Conservation (phyloP, 1,140 invertebrate genomes). For the Magallana ariakensis region DNA sequence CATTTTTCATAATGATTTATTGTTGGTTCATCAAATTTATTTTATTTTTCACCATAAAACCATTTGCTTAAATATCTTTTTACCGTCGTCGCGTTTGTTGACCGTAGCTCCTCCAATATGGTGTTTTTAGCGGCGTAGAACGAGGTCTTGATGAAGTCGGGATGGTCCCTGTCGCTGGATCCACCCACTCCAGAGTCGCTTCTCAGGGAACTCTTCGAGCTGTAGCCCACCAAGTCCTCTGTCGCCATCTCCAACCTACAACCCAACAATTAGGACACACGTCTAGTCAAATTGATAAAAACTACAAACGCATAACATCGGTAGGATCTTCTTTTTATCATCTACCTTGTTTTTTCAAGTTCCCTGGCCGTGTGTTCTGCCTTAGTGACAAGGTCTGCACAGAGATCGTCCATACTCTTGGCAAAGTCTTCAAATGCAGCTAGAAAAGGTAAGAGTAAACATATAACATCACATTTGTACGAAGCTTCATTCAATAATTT, state of each 20-base stretch:
- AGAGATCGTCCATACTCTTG: slow-evolving; percentile 45
- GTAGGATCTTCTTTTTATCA: neutral
- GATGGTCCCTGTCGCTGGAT: slow-evolving; percentile 27
- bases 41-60: no score
- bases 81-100: neutral
- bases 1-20: no score
- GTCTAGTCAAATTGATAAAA: neutral
- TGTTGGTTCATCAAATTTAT: no score
- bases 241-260: slow-evolving; percentile 50
- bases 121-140: slow-evolving; percentile 53
- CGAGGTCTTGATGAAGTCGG: slow-evolving; percentile 43
- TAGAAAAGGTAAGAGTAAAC: slow-evolving; percentile 14
- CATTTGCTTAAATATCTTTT: neutral
- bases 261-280: neutral
- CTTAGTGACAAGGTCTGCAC: slow-evolving; percentile 48
- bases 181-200: neutral
- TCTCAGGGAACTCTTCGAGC: slow-evolving; percentile 39
- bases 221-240: slow-evolving; percentile 4
- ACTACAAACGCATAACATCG: neutral
- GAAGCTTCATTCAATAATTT: neutral
- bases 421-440: slow-evolving; percentile 54
- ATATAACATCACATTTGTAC: neutral
- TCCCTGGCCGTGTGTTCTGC: slow-evolving; percentile 52
- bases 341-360: slow-evolving; percentile 53
- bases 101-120: slow-evolving; percentile 19